Conservation (phyloP, 2,797 vertebrate species). For the Muraenolepis orangiensis region DNA sequence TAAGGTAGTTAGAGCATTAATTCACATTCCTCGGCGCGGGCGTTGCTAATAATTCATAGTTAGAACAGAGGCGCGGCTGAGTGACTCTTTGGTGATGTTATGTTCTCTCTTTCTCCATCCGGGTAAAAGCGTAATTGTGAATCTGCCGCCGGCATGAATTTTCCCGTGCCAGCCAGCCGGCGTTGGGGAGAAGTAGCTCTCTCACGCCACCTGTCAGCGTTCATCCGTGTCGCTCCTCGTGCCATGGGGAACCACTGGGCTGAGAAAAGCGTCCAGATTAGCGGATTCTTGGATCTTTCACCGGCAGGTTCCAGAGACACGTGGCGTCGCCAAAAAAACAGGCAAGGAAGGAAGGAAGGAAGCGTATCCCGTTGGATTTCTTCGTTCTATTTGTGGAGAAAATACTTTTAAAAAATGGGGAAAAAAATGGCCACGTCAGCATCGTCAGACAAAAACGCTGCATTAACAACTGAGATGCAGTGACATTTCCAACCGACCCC, state of each 20-base stretch:
- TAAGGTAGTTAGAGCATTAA: constrained; percentile 20
- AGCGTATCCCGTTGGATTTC: constrained; percentile 31
- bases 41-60: constrained; percentile 38
- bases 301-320: constrained; percentile 31
- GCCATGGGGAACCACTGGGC: constrained; percentile 20
- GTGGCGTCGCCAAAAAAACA: constrained; percentile 18
- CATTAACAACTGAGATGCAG: constrained; percentile 16
- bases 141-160: constrained; percentile 17
- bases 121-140: constrained; percentile 44
- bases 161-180: neutral
- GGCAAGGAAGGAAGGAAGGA: too few relatives aligned
- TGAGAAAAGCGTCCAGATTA: constrained; percentile 29
- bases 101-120: too few relatives aligned
- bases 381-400: constrained; percentile 44
- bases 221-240: constrained; percentile 29
- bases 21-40: constrained; percentile 37
- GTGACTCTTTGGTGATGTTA: too few relatives aligned
- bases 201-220: constrained; percentile 18
- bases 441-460: constrained; percentile 13
- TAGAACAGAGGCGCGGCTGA: constrained; percentile 34
- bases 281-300: constrained; percentile 23
- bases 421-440: constrained; percentile 23
- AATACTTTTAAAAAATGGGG: constrained; percentile 41
- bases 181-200: neutral
- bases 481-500: constrained; percentile 30